These are phyloP conservation scores for Philaethria dido DNA, from an alignment of 2,888 invertebrate genomes.

Conservation along the genomic window DNA sequence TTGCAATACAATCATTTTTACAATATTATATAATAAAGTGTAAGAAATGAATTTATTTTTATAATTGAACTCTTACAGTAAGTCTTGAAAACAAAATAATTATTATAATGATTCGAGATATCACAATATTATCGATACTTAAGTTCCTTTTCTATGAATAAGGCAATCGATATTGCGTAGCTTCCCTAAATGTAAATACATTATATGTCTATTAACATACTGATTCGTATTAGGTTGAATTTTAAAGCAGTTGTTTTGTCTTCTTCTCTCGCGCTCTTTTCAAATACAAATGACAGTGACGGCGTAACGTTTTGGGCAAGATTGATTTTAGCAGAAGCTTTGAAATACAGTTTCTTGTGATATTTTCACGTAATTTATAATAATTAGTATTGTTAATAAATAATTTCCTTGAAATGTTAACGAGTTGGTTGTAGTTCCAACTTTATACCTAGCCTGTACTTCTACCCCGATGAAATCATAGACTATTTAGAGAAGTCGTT, in stretches of 20 bases:
- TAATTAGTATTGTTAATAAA: background rate
- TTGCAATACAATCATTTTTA: background rate
- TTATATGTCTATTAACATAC: slow-evolving; percentile 37
- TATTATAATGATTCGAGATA: no score
- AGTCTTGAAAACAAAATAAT: background rate
- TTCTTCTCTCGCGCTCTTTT: slow-evolving; percentile 41
- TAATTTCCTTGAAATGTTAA: slow-evolving; percentile 4
- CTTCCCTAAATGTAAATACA: slow-evolving; percentile 28
- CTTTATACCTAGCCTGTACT: background rate
- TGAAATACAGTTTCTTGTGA: slow-evolving; percentile 6
- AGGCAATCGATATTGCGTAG: slow-evolving; percentile 17
- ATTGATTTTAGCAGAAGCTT: slow-evolving; percentile 41
- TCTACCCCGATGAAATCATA: slow-evolving; percentile 24
- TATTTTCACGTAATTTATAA: slow-evolving; percentile 17
- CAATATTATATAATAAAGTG: slow-evolving; percentile 8
- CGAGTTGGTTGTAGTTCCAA: background rate
- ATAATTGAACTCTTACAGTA: background rate
- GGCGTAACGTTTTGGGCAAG: slow-evolving; percentile 36
- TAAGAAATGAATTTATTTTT: background rate
- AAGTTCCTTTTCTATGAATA: background rate
- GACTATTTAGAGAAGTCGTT: slow-evolving; percentile 35
- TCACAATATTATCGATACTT: background rate
- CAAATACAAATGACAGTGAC: slow-evolving; percentile 42
- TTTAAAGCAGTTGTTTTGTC: slow-evolving; percentile 37
- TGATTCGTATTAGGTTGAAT: slow-evolving; percentile 38